Evolutionary conservation across 2,797 vertebrate genomes (phyloP).

Genomic region (Anabas testudineus): DNA sequence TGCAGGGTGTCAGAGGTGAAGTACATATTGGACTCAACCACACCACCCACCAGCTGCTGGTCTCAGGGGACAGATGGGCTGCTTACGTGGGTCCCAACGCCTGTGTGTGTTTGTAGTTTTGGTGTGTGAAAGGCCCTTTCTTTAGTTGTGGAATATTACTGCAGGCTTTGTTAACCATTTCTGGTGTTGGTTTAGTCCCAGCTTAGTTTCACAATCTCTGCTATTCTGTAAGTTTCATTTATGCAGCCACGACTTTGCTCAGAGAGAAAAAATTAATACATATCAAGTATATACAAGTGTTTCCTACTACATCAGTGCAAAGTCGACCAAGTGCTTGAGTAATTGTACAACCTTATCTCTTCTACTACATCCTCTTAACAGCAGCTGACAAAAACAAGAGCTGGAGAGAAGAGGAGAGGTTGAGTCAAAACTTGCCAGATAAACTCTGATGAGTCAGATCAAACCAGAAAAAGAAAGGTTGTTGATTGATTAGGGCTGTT

Average conservation of each 20-base stretch:
- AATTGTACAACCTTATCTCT: background rate
- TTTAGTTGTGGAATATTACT: no score
- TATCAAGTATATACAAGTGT: no score
- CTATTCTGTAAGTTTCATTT: no score
- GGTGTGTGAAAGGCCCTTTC: no score
- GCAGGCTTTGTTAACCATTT: no score
- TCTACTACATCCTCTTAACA: background rate
- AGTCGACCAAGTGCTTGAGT: background rate
- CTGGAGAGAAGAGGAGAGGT: background rate
- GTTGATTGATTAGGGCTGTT: background rate
- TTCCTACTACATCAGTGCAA: background rate
- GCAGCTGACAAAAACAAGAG: background rate
- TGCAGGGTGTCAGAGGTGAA: conserved; percentile 48
- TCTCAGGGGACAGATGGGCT: conserved; percentile 62
- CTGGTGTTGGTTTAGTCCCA: no score
- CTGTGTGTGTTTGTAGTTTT: no score
- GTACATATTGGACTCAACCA: conserved; percentile 33
- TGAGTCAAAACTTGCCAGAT: conserved; percentile 9
- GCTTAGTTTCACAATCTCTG: no score
- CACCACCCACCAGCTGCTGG: conserved; percentile 58
- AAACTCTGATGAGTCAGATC: conserved; percentile 19
- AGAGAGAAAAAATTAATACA: no score
- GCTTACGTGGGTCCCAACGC: conserved; percentile 19
- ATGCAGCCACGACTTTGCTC: no score
- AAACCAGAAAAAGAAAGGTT: background rate